phyloP scores from a whole-genome alignment of 2,113 vertebrate genomes.

The Hyla sarda region DNA sequence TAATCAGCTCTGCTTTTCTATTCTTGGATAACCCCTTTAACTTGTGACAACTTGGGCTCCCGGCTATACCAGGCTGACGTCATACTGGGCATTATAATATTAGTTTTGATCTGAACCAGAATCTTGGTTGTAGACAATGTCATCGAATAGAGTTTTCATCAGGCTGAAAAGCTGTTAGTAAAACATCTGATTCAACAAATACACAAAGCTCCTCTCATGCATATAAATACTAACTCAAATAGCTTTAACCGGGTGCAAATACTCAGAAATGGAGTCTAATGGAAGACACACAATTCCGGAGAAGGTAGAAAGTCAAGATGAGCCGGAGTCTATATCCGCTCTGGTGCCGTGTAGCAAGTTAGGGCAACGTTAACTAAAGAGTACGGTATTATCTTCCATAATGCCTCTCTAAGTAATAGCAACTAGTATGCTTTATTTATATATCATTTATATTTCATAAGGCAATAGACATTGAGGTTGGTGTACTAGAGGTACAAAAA shows the following conservation, averaged over 20 bases:
- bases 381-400: background rate
- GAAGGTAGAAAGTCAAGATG: slow-evolving; percentile 14
- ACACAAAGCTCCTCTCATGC: background rate
- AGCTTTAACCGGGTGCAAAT: slow-evolving; percentile 45
- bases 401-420: background rate
- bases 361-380: background rate
- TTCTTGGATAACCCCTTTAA: no score
- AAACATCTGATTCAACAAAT: slow-evolving; percentile 57
- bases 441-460: background rate
- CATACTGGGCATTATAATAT: slow-evolving; percentile 33
- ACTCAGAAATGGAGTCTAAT: background rate
- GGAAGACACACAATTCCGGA: background rate
- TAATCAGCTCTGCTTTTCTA: no score
- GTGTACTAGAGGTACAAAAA: no score
- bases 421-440: background rate
- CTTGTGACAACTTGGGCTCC: background rate
- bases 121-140: slow-evolving; percentile 18
- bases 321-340: background rate
- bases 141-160: slow-evolving; percentile 28
- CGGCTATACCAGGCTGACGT: background rate
- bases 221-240: slow-evolving; percentile 40
- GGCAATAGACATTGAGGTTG: background rate
- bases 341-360: background rate
- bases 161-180: slow-evolving; percentile 28
- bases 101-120: slow-evolving; percentile 15